Percentiles rank a stretch among this genome's conserved stretches.
phyloP scores from a whole-genome alignment of 1,140 invertebrate genomes.

The Coelopa frigida region DNA sequence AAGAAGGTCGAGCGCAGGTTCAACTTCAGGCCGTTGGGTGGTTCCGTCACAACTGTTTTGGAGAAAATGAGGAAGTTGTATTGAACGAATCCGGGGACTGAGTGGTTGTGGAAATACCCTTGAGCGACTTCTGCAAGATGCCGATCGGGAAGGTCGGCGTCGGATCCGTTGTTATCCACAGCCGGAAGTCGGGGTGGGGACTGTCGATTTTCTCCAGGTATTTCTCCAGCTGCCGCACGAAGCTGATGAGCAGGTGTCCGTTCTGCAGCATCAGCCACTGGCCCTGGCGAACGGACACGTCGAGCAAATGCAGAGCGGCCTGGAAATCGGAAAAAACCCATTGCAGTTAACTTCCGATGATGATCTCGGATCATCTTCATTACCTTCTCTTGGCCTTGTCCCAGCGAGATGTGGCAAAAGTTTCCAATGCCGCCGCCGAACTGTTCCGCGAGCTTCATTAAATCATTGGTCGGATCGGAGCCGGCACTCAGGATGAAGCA shows the following conservation, averaged over 20 bases:
- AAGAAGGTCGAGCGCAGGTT: constrained; percentile 84
- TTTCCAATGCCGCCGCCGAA: constrained; percentile 62
- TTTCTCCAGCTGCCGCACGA: constrained; percentile 74
- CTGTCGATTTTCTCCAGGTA: constrained; percentile 67
- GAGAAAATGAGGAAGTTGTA: neutral
- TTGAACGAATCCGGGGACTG: neutral
- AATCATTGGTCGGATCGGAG: constrained; percentile 77
- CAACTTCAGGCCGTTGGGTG: constrained; percentile 80
- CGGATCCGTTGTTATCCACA: constrained; percentile 88
- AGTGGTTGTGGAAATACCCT: constrained; percentile 52
- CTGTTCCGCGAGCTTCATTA: constrained; percentile 78
- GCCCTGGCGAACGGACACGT: constrained; percentile 65
- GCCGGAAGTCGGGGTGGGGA: constrained; percentile 81
- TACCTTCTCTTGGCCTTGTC: constrained; percentile 81
- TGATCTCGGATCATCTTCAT: constrained; percentile 2
- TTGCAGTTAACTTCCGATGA: neutral
- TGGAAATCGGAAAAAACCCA: constrained; percentile 1
- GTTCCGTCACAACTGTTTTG: constrained; percentile 73
- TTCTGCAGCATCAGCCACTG: constrained; percentile 88
- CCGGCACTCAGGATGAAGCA: constrained; percentile 83
- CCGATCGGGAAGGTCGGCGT: constrained; percentile 79
- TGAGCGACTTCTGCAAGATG: constrained; percentile 75
- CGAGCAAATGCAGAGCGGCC: constrained; percentile 64
- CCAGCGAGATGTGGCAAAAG: constrained; percentile 77
- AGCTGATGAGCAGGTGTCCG: constrained; percentile 76